Evolutionary conservation across 1,140 invertebrate species (phyloP).

Genomic region (Araneus ventricosus): DNA sequence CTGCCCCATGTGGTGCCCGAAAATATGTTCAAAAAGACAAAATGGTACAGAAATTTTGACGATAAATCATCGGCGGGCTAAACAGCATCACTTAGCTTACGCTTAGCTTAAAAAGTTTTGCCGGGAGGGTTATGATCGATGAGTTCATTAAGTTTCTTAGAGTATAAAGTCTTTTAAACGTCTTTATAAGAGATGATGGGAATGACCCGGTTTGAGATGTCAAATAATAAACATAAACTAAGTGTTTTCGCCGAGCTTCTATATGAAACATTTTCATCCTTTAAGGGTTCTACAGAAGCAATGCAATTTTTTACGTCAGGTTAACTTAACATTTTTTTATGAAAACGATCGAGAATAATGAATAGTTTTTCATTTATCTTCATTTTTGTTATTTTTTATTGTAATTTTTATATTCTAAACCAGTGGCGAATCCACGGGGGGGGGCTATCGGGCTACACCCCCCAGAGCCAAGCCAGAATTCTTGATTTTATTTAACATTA

Average conservation of each 20-base stretch:
- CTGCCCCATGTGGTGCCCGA: background rate
- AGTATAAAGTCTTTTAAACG: background rate
- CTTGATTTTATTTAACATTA: too few relatives aligned
- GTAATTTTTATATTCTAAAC: too few relatives aligned
- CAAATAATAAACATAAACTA: background rate
- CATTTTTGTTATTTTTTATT: too few relatives aligned
- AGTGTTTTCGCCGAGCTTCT: background rate
- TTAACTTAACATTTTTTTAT: too few relatives aligned
- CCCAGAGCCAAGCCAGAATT: too few relatives aligned
- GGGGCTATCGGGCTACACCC: too few relatives aligned
- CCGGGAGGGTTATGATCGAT: background rate
- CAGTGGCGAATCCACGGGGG: too few relatives aligned
- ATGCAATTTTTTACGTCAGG: too few relatives aligned
- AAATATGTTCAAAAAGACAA: background rate
- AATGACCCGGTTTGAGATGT: background rate
- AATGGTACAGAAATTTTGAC: background rate
- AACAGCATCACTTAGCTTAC: background rate
- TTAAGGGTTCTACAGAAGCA: too few relatives aligned
- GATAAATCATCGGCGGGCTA: constrained; percentile 2
- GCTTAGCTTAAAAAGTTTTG: background rate
- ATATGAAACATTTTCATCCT: too few relatives aligned
- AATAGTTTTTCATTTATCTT: too few relatives aligned
- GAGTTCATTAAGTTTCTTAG: constrained; percentile 33
- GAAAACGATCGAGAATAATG: too few relatives aligned
- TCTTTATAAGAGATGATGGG: background rate